These are phyloP conservation scores for Marisa cornuarietis DNA, from an alignment of 1,140 invertebrate species.

Conservation along the genomic window DNA sequence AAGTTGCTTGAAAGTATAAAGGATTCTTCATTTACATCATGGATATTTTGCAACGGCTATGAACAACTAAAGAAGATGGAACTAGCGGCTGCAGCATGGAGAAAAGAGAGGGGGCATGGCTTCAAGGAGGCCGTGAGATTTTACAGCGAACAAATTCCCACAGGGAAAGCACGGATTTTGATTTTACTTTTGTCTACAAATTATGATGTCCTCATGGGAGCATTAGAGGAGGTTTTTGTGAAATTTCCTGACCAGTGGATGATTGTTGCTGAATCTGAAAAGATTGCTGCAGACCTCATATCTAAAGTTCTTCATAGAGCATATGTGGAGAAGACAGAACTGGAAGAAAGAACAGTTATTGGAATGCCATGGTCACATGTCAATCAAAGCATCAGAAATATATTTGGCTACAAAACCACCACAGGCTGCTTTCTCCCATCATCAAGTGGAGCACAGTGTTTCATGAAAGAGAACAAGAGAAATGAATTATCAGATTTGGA, in stretches of 20 bases:
- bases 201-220: constrained; percentile 37
- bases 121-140: constrained; percentile 37
- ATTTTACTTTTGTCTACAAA: constrained; percentile 41
- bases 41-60: constrained; percentile 40
- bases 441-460: constrained; percentile 25
- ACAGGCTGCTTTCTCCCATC: constrained; percentile 26
- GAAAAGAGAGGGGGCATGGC: constrained; percentile 26
- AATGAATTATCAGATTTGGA: constrained; percentile 33
- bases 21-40: constrained; percentile 14
- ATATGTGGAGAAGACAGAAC: constrained; percentile 23
- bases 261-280: constrained; percentile 31
- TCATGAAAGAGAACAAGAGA: constrained; percentile 25
- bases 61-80: constrained; percentile 14
- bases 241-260: constrained; percentile 42
- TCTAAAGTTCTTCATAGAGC: constrained; percentile 28
- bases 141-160: constrained; percentile 31
- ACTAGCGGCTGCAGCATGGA: constrained; percentile 30
- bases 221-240: constrained; percentile 33
- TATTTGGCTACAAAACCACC: constrained; percentile 9
- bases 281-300: constrained; percentile 30
- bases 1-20: constrained; percentile 18
- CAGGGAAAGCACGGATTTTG: constrained; percentile 36
- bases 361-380: constrained; percentile 44
- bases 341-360: constrained; percentile 29
- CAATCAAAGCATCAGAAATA: constrained; percentile 21